Conservation (phyloP, 2,888 invertebrate genomes). For the Mythimna pallens region DNA sequence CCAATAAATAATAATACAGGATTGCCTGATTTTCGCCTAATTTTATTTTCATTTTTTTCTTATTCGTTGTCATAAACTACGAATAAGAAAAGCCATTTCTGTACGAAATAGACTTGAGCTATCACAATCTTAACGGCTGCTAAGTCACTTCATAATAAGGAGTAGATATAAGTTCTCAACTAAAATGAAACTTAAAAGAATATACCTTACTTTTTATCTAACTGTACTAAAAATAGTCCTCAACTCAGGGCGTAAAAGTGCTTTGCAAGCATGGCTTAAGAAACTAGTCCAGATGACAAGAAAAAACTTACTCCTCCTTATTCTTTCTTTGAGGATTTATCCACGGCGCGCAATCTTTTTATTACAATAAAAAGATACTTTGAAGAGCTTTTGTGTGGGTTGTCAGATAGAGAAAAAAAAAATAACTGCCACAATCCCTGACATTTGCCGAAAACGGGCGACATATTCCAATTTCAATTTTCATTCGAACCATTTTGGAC, state of each 20-base stretch:
- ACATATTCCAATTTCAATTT: constrained; percentile 58
- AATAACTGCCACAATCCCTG: constrained; percentile 20
- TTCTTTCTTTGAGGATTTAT: constrained; percentile 50
- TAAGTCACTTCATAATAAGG: neutral
- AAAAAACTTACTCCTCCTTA: constrained; percentile 34
- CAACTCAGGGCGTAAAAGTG: constrained; percentile 36
- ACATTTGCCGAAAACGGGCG: constrained; percentile 49
- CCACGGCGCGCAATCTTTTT: constrained; percentile 39
- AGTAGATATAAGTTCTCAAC: neutral
- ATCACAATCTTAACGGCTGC: neutral
- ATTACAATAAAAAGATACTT: constrained; percentile 53
- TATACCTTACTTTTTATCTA: constrained; percentile 13
- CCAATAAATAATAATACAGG: neutral
- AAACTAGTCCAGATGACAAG: constrained; percentile 45
- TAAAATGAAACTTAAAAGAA: constrained; percentile 12
- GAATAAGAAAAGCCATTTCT: neutral
- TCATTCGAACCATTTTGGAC: constrained; percentile 43
- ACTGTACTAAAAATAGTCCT: constrained; percentile 10
- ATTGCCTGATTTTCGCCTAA: neutral
- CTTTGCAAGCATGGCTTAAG: constrained; percentile 43
- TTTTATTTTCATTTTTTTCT: neutral
- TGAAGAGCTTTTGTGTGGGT: constrained; percentile 35
- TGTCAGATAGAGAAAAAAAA: constrained; percentile 24
- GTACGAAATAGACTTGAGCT: neutral
- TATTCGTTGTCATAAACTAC: neutral